Conservation (phyloP, 1,140 invertebrate genomes). For the Aphaenogaster rudis region DNA sequence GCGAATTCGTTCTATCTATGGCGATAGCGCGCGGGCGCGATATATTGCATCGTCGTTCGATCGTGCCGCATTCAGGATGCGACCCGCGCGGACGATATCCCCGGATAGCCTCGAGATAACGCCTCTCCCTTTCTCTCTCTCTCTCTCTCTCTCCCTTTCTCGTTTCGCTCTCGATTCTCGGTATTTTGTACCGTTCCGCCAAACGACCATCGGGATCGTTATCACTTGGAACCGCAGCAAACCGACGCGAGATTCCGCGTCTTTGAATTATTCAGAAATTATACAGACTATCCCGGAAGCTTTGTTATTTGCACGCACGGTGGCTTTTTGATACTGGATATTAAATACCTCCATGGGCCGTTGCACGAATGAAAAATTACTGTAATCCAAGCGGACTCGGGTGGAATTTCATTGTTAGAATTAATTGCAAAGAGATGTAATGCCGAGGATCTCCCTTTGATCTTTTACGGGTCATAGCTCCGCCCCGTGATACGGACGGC, state of each 20-base stretch:
- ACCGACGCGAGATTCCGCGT: neutral
- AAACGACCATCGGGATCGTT: neutral
- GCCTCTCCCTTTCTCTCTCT: neutral
- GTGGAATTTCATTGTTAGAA: neutral
- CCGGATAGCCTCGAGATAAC: slow-evolving; percentile 16
- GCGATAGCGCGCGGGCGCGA: neutral
- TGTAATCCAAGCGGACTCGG: neutral
- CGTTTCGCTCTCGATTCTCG: neutral
- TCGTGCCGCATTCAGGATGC: slow-evolving; percentile 21
- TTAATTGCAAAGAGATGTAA: slow-evolving; percentile 18
- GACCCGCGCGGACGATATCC: slow-evolving; percentile 9
- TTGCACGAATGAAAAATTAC: neutral
- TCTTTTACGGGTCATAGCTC: neutral
- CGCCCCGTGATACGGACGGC: neutral
- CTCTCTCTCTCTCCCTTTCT: neutral
- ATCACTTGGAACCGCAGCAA: slow-evolving; percentile 1
- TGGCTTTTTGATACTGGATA: neutral
- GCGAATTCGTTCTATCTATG: neutral
- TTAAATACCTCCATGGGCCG: neutral
- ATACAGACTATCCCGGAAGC: neutral
- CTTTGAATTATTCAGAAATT: neutral
- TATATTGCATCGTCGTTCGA: slow-evolving; percentile 35
- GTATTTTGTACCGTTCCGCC: neutral
- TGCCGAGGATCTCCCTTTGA: neutral
- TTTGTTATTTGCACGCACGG: neutral